phyloP scores from a whole-genome alignment of 2,888 invertebrate species.

The Punctoribates punctum region DNA sequence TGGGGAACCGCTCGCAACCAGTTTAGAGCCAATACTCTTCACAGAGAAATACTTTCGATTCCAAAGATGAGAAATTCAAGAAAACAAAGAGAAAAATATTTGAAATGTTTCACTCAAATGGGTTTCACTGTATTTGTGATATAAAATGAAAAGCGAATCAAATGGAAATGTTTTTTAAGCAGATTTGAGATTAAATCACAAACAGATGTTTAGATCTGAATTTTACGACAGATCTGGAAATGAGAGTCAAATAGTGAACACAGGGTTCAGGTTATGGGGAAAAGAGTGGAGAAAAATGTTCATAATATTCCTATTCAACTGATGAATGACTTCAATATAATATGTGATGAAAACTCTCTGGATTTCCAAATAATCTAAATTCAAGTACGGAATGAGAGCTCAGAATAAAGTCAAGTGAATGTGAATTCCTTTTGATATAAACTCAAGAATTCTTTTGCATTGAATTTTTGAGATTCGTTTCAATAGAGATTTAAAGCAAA shows the following conservation, averaged over 20 bases:
- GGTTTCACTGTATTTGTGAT: not conserved
- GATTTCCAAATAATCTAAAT: not conserved
- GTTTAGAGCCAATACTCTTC: no score
- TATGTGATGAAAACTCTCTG: not conserved
- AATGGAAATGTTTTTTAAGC: conserved; percentile 11
- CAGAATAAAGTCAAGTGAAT: conserved; percentile 1
- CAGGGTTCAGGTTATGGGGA: no score
- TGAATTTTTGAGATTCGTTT: conserved; percentile 1
- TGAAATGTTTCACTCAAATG: not conserved
- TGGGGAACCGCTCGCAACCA: no score
- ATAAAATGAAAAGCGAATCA: not conserved
- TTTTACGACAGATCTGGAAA: not conserved
- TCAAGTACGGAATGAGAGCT: not conserved
- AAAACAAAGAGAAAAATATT: not conserved
- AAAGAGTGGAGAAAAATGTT: not conserved
- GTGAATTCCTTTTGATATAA: not conserved
- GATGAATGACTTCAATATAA: not conserved
- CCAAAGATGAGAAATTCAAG: no score
- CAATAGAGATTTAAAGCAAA: conserved; percentile 9
- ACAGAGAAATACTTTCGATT: no score
- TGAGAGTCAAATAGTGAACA: not conserved
- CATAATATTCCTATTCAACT: not conserved
- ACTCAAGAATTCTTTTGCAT: not conserved
- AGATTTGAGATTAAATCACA: conserved; percentile 20
- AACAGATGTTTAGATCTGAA: conserved; percentile 5